Evolutionary conservation across 2,113 vertebrate species (phyloP).

Genomic region (Ovis aries): ARS-UI_Ramb_v3.0 NC_056077.1:19755001-19755500

Average conservation of each 20-base stretch:
- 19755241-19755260: not conserved
- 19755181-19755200: not conserved
- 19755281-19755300: not conserved
- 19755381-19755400: not conserved
- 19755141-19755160: not conserved
- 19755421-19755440: not conserved
- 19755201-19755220: not conserved
- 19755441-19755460: not conserved
- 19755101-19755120: not conserved
- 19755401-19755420: not conserved
- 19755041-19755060: not conserved
- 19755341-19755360: not conserved
- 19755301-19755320: not conserved
- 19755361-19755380: not conserved
- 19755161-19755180: not conserved
- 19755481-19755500: not conserved
- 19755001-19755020: not conserved
- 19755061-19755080: not conserved
- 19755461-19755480: not conserved
- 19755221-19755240: not conserved
- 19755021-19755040: not conserved
- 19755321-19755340: not conserved
- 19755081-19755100: not conserved
- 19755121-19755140: not conserved
- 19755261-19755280: not conserved